A percentile compares a stretch with the other conserved stretches of the same genome.
Conservation (phyloP, 2,888 invertebrate genomes). For the Plemyria rubiginata region DNA sequence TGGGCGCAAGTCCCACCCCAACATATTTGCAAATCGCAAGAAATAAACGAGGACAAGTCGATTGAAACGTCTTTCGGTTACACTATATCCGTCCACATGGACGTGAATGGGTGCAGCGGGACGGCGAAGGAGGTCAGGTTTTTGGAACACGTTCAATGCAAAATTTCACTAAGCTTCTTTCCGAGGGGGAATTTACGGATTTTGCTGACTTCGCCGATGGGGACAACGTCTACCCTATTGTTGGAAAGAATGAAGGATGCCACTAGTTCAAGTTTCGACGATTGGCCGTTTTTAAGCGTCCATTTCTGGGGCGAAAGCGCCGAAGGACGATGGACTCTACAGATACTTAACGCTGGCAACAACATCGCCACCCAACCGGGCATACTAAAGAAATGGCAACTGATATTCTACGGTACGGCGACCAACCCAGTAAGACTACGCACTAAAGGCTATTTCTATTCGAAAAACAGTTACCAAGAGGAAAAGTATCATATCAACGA, state of each 20-base stretch:
- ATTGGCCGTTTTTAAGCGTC: conserved; percentile 99
- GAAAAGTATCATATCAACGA: conserved; percentile 87
- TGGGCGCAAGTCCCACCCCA: conserved; percentile 98
- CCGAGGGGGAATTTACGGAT: conserved; percentile 97
- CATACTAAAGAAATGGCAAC: conserved; percentile 96
- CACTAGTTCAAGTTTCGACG: conserved; percentile 96
- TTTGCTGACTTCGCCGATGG: conserved; percentile 95
- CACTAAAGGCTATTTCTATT: conserved; percentile 81
- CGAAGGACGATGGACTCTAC: conserved; percentile 94
- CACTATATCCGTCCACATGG: conserved; percentile 92
- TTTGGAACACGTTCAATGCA: conserved; percentile 98
- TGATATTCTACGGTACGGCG: conserved; percentile 97
- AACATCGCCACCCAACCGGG: conserved; percentile 93
- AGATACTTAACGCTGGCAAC: conserved; percentile 90
- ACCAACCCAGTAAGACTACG: conserved; percentile 92
- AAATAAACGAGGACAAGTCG: conserved; percentile 92
- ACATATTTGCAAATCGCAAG: conserved; percentile 97
- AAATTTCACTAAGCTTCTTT: conserved; percentile 95
- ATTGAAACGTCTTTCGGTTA: conserved; percentile 91
- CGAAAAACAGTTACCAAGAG: conserved; percentile 72
- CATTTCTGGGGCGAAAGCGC: conserved; percentile 99
- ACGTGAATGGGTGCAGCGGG: conserved; percentile 95
- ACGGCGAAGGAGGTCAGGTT: conserved; percentile 94
- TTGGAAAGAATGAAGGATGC: conserved; percentile 97
- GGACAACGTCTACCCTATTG: conserved; percentile 95